These are phyloP conservation scores for Remorina albescens DNA, from an alignment of 2,797 vertebrate genomes.

Conservation along the genomic window DNA sequence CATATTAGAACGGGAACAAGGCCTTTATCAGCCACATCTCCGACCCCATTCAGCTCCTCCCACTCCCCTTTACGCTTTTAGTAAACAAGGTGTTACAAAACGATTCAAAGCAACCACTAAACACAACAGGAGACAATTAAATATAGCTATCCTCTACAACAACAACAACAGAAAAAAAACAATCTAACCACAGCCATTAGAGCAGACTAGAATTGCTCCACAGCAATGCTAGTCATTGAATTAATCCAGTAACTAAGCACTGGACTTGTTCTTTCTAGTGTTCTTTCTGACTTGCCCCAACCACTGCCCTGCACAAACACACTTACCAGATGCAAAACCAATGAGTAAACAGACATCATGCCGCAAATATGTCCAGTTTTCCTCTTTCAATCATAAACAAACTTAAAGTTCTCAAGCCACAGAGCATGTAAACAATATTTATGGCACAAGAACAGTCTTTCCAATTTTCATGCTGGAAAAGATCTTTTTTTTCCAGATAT, in stretches of 20 bases:
- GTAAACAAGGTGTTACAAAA: no score
- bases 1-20: no score
- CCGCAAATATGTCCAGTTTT: background rate
- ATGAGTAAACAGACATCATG: background rate
- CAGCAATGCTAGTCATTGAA: no score
- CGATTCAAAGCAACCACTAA: no score
- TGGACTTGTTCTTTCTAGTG: background rate
- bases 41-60: no score
- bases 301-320: background rate
- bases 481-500: background rate
- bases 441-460: background rate
- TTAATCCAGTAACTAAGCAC: background rate
- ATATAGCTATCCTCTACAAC: no score
- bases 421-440: constrained; percentile 8
- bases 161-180: no score
- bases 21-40: no score
- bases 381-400: background rate
- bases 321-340: constrained; percentile 15
- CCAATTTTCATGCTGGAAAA: background rate
- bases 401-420: background rate
- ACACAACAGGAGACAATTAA: no score
- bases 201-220: no score
- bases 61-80: no score
- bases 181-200: no score
- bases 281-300: background rate